Evolutionary conservation across 2,797 vertebrate species (phyloP).

Genomic region (Melanotaenia nigrans): DNA sequence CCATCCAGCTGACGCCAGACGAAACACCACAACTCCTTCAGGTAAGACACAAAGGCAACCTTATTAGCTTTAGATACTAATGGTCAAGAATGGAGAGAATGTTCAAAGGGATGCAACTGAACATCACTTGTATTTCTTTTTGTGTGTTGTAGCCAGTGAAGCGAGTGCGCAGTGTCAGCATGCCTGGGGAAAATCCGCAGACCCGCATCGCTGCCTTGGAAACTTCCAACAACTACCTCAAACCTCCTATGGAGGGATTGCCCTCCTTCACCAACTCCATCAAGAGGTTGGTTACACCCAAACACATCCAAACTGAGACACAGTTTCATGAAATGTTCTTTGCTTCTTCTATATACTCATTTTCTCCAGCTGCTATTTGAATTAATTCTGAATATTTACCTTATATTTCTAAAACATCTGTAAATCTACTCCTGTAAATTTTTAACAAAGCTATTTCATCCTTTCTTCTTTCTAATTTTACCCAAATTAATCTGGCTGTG

Average conservation of each 20-base stretch:
- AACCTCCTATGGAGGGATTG: slow-evolving; percentile 86
- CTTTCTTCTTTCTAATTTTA: slow-evolving; percentile 35
- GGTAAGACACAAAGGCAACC: slow-evolving; percentile 71
- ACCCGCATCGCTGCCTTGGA: slow-evolving; percentile 73
- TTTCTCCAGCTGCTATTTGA: slow-evolving; percentile 25
- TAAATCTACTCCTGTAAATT: slow-evolving; percentile 12
- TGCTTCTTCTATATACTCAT: slow-evolving; percentile 13
- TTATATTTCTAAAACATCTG: slow-evolving; percentile 9
- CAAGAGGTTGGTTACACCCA: slow-evolving; percentile 84
- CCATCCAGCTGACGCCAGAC: slow-evolving; percentile 75
- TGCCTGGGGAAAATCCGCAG: slow-evolving; percentile 88
- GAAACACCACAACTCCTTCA: slow-evolving; percentile 79
- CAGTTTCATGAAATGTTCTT: neutral
- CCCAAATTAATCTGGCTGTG: slow-evolving; percentile 37
- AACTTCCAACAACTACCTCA: slow-evolving; percentile 79
- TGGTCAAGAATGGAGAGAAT: neutral
- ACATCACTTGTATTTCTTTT: neutral
- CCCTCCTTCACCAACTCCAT: slow-evolving; percentile 94
- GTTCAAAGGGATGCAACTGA: neutral
- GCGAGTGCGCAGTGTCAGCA: slow-evolving; percentile 90
- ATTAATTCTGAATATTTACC: slow-evolving; percentile 3
- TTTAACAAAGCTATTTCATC: slow-evolving; percentile 23
- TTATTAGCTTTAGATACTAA: neutral
- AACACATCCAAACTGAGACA: slow-evolving; percentile 24
- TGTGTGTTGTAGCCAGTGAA: slow-evolving; percentile 71